Evolutionary conservation across 2,113 vertebrate species (phyloP).

Genomic region (Gambusia affinis): DNA sequence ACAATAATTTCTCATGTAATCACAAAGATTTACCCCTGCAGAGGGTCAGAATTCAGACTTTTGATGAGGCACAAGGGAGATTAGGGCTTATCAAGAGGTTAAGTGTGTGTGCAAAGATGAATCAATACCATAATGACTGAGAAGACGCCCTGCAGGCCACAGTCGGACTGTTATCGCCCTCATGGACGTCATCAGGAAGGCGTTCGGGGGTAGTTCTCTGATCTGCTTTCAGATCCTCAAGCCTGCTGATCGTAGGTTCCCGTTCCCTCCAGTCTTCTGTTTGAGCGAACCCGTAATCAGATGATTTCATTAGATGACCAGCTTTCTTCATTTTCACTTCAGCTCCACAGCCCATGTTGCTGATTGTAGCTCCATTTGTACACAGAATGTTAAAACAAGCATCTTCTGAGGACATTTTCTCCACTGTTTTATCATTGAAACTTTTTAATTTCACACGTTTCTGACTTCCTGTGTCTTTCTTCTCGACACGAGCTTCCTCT

Average conservation of each 20-base stretch:
- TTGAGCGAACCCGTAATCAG: background rate
- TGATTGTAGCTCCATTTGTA: background rate
- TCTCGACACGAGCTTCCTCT: background rate
- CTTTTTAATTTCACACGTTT: background rate
- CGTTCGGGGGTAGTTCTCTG: background rate
- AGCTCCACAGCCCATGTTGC: background rate
- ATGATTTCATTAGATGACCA: background rate
- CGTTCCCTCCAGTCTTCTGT: background rate
- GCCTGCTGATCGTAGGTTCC: background rate
- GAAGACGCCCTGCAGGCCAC: background rate
- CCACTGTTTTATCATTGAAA: background rate
- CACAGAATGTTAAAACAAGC: background rate
- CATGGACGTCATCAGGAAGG: background rate
- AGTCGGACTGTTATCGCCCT: background rate
- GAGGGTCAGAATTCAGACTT: background rate
- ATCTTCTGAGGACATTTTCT: background rate
- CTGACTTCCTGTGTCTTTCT: background rate
- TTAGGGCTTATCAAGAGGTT: background rate
- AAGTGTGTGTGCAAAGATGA: background rate
- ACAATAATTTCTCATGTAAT: too few relatives aligned
- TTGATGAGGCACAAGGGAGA: background rate
- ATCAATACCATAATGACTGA: slow-evolving; percentile 36
- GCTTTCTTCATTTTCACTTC: background rate
- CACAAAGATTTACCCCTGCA: background rate
- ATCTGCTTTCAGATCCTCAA: background rate